Conservation (phyloP, 2,113 vertebrate genomes). For the Urocynchramus pylzowi region DNA sequence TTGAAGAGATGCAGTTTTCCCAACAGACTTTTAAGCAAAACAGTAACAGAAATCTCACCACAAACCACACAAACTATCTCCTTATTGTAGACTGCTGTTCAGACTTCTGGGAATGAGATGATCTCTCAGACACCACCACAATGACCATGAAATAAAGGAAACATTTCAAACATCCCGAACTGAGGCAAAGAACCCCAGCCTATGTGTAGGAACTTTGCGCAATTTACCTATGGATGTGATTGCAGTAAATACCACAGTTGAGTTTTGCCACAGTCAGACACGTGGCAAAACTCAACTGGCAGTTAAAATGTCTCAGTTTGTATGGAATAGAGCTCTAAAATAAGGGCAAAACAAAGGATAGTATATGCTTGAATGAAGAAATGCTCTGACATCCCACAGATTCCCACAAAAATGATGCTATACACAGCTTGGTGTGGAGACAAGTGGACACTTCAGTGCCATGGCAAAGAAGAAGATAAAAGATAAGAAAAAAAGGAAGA, state of each 20-base stretch:
- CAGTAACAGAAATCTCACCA: background rate
- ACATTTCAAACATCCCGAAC: background rate
- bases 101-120: background rate
- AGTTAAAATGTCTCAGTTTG: background rate
- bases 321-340: background rate
- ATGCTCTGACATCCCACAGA: background rate
- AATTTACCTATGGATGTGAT: background rate
- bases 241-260: background rate
- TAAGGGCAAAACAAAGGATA: background rate
- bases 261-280: background rate
- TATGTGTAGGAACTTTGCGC: fast-evolving
- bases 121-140: background rate
- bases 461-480: background rate
- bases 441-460: background rate
- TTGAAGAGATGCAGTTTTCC: background rate
- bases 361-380: background rate
- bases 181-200: background rate
- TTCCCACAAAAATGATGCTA: background rate
- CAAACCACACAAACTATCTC: background rate
- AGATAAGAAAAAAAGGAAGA: background rate
- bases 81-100: background rate
- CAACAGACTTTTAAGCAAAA: background rate
- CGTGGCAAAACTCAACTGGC: background rate
- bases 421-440: background rate
- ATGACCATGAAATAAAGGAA: background rate